Percentiles rank a stretch among this genome's conserved stretches.
Conservation (phyloP, 2,888 invertebrate genomes). For the Venusia cambrica region DNA sequence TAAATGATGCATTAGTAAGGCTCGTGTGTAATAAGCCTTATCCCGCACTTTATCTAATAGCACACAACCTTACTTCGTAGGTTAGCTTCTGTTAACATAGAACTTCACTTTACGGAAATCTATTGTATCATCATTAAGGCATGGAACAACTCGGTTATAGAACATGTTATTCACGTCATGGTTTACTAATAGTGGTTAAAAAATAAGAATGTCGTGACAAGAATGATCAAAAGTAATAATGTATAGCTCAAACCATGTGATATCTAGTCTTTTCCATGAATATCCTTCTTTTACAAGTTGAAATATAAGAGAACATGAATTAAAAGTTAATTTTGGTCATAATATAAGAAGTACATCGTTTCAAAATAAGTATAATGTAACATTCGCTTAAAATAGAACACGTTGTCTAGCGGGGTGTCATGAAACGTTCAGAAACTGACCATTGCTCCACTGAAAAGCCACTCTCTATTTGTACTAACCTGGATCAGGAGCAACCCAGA, state of each 20-base stretch:
- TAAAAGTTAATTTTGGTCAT: constrained; percentile 15
- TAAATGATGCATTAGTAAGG: constrained; percentile 7
- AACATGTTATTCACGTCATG: constrained; percentile 42
- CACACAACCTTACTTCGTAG: constrained; percentile 26
- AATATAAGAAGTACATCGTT: constrained; percentile 13
- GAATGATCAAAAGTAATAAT: constrained; percentile 49
- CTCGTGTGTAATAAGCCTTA: constrained; percentile 13
- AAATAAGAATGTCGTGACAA: constrained; percentile 44
- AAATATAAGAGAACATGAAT: constrained; percentile 18
- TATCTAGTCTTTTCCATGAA: constrained; percentile 75
- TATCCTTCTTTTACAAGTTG: constrained; percentile 45
- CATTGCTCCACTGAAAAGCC: constrained; percentile 5
- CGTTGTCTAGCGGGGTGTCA: constrained; percentile 1
- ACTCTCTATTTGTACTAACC: constrained; percentile 4
- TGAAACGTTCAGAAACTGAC: constrained; percentile 11
- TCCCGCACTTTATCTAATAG: constrained; percentile 24
- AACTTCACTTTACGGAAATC: constrained; percentile 23
- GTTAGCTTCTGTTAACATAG: constrained; percentile 39
- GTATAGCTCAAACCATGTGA: constrained; percentile 78
- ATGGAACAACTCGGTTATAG: constrained; percentile 19
- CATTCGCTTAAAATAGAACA: constrained; percentile 5
- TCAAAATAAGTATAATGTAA: constrained; percentile 5
- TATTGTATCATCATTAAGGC: constrained; percentile 18
- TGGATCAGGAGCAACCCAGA: constrained; percentile 13
- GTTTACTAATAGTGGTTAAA: constrained; percentile 13